Evolutionary conservation across 2,113 vertebrate genomes (phyloP), one percentile per base, ranked within the genome.

Genomic region (Damaliscus lunatus): DNA sequence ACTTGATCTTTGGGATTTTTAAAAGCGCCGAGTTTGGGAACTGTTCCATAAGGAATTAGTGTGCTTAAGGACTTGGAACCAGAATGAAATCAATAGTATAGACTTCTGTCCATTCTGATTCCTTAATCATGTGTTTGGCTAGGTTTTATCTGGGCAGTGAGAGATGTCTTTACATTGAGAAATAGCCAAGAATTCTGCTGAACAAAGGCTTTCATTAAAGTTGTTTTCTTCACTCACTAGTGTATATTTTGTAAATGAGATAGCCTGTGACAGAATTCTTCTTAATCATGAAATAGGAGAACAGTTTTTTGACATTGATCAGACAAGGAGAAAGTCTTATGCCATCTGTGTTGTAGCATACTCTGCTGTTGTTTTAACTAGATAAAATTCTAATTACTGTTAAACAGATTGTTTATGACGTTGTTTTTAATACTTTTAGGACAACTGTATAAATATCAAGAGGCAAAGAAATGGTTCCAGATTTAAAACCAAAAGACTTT

Each of bases 381-480:
- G 93, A 98, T 97, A 96, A 96, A 97, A 92, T 95, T 96, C 27
- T 97, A 96, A 95, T 95, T 97, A 92, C 93, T 90, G 31, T 96
- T 95, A 81, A 94, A 67, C 97, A 98, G 96, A 98, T 87, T 97
- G 89, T 95, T 98, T 97, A 81, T 93, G 59, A 93, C 3, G 50
- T 95, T 89, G 78, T 94, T 98, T 97, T 91, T 93, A 98, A 96
- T 98, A 97, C 90, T 98, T 71, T 97, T 88, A 96, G 62, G 93
- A 25, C 50, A 98, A 93, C 36, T 93, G 5, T 96, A 60, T 92
- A 95, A 94, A 88, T 71, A 97, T 40, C 82, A 92, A 93, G 62
- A 87, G 50, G 71, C 92, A 94, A 93, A 97, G 93, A 95, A 93
- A 80, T 96, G 36, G 48, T 62, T 96, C 53, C 84, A 90, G 33